Evolutionary conservation across 2,113 vertebrate genomes (phyloP), one percentile per base, ranked within the genome.

Genomic region (Chloropsis cyanopogon): DNA sequence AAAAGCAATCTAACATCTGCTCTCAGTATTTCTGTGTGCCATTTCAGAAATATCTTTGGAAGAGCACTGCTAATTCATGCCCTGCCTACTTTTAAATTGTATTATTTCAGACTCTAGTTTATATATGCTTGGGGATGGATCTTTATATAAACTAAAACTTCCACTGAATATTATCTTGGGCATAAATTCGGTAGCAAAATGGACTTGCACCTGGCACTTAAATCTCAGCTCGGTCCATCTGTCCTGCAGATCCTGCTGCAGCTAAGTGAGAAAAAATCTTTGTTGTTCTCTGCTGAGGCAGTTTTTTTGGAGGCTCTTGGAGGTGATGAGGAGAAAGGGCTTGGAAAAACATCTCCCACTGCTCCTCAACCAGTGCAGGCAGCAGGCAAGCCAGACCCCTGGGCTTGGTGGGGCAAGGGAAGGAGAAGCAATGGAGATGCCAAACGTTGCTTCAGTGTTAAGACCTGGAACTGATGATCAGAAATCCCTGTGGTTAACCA

Each of bases 1-100:
- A 4, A 76, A 95, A 93, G 90, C 90, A 96, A 94, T 95, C 61
- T 95, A 96, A 96, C 93, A 91, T 93, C 93, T 96, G 91, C 24
- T 96, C 72, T 92, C 73, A 70, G 73, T 90, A 89, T 92, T 93
- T 96, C 78, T 84, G 49, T 79, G 76, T 96, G 94, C 88, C 77
- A 65, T 92, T 93, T 94, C 91, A 87, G 86, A 96, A 91, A 93
- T 89, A 89, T 82, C 46, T 82, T 82, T 70, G 91, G 59, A 96
- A 94, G 33, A 92, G 65, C 86, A 69, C 75, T 85, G 72, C 77
- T 95, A 94, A 87, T 94, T 95, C 95, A 76, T 87, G 70, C 50
- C 91, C 83, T 89, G 42, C 73, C 83, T 81, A 59, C 83, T 82
- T 94, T 82, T 57, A 92, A 54, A 92, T 66, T 17, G 24, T 69